Evolutionary conservation across 2,888 invertebrate genomes (phyloP).

Genomic region (Chelonus formosanus): DNA sequence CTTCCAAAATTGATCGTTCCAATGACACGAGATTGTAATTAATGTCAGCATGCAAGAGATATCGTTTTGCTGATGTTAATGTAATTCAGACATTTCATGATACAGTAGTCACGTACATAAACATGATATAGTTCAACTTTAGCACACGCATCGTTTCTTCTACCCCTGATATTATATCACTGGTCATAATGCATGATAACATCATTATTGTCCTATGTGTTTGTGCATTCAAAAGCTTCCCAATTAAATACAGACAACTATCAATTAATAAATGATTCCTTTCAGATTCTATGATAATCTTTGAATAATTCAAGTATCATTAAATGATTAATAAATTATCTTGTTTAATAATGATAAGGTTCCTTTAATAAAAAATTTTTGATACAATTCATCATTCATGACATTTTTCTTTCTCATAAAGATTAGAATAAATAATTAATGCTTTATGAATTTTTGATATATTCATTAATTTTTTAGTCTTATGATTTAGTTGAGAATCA

Average conservation of each 20-base stretch:
- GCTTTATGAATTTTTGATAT: too few relatives aligned
- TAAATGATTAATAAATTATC: too few relatives aligned
- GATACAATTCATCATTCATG: too few relatives aligned
- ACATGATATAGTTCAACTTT: not conserved
- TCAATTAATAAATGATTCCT: not conserved
- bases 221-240: too few relatives aligned
- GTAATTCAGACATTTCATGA: not conserved
- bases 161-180: not conserved
- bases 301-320: too few relatives aligned
- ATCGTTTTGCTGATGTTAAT: slow-evolving; percentile 3
- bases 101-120: slow-evolving; percentile 2
- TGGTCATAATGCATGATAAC: not conserved
- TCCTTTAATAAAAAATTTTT: too few relatives aligned
- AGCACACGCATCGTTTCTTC: slow-evolving; percentile 13
- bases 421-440: too few relatives aligned
- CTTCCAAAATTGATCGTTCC: slow-evolving; percentile 7
- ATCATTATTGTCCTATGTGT: not conserved
- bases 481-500: too few relatives aligned
- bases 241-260: not conserved
- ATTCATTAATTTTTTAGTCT: too few relatives aligned
- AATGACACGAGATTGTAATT: slow-evolving; percentile 12
- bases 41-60: slow-evolving; percentile 16
- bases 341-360: too few relatives aligned
- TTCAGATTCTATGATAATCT: too few relatives aligned
- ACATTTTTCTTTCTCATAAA: too few relatives aligned